A percentile compares a stretch with the other conserved stretches of the same genome.
phyloP scores from a whole-genome alignment of 2,888 invertebrate species.

The Timema cristinae region DNA sequence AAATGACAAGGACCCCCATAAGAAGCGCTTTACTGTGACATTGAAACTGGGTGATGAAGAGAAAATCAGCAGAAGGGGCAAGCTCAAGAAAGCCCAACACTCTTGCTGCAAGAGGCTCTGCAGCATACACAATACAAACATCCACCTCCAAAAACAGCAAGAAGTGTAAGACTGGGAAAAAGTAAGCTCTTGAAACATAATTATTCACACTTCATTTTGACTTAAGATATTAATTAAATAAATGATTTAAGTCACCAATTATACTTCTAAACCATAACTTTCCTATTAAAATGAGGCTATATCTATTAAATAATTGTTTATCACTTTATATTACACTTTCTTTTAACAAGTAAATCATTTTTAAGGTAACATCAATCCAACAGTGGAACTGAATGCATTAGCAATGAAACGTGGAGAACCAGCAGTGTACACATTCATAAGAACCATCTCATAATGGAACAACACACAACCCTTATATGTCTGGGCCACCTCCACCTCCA shows the following conservation, averaged over 20 bases:
- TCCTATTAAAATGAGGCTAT: too few species aligned
- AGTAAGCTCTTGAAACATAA: slow-evolving; percentile 26
- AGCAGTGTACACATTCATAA: slow-evolving; percentile 67
- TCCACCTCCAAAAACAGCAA: slow-evolving; percentile 65
- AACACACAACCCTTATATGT: slow-evolving; percentile 9
- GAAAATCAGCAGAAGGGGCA: slow-evolving; percentile 85
- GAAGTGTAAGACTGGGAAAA: slow-evolving; percentile 42
- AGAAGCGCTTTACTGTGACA: slow-evolving; percentile 94
- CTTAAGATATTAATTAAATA: too few species aligned
- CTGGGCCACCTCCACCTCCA: slow-evolving; percentile 25
- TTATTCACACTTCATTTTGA: slow-evolving; percentile 11
- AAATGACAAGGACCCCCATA: slow-evolving; percentile 97
- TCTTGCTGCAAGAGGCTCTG: slow-evolving; percentile 89
- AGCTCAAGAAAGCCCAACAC: slow-evolving; percentile 98
- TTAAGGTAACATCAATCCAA: slow-evolving; percentile 77
- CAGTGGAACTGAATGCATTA: slow-evolving; percentile 89
- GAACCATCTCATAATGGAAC: slow-evolving; percentile 37
- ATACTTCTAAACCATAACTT: too few species aligned
- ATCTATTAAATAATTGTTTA: too few species aligned
- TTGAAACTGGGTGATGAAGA: slow-evolving; percentile 85
- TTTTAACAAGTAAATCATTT: slow-evolving; percentile 32
- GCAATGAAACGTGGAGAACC: slow-evolving; percentile 95
- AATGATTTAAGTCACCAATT: too few species aligned
- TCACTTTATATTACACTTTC: too few species aligned
- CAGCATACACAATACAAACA: slow-evolving; percentile 78